phyloP scores from a whole-genome alignment of 64 coral and sea anemone genomes.

The Montipora efflorescens region DNA sequence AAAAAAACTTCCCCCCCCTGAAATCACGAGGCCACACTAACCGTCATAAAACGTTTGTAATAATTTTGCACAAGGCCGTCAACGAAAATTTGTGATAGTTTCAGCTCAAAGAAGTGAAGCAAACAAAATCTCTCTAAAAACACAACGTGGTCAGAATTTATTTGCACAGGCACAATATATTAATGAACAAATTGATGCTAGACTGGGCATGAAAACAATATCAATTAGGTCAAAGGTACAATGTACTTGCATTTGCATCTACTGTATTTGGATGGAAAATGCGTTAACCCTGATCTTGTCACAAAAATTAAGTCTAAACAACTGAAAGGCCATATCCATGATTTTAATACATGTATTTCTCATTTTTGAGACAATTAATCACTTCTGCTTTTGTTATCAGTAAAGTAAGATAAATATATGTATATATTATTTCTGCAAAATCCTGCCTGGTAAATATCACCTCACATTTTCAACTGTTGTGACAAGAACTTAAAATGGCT shows the following conservation, averaged over 20 bases:
- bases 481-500: neutral
- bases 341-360: too few species aligned
- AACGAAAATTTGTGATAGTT: too few species aligned
- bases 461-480: too few species aligned
- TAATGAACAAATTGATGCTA: neutral
- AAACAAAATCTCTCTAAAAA: neutral
- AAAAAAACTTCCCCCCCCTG: too few species aligned
- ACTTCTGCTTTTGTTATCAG: neutral
- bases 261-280: neutral
- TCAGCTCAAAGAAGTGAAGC: neutral
- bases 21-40: too few species aligned
- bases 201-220: neutral
- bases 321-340: too few species aligned
- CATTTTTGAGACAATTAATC: too few species aligned
- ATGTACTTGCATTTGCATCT: neutral
- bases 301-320: neutral
- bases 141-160: neutral
- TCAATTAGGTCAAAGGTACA: neutral
- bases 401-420: constrained; percentile 37
- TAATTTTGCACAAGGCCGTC: too few species aligned
- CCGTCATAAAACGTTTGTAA: too few species aligned
- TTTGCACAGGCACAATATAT: neutral
- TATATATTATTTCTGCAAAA: constrained; percentile 46
- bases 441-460: neutral
- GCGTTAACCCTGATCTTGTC: neutral